Evolutionary conservation across 2,888 invertebrate species (phyloP), one percentile per base, ranked within the genome.

Genomic region (Pachydiplax longipennis): DNA sequence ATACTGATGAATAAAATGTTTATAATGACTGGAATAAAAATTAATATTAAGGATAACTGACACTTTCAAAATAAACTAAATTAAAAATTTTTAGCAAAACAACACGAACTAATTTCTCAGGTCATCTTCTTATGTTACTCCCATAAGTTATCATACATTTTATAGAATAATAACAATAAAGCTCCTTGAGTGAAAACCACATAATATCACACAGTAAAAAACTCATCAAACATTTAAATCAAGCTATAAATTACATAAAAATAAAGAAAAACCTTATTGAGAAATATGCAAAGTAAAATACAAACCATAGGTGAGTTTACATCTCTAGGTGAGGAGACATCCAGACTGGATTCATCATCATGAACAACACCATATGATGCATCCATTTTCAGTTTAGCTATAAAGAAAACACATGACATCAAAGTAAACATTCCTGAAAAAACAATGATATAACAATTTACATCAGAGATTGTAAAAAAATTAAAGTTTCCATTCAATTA

Each of bases 341-440:
- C 96, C 91, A 96, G 94, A 93, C 96, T 96, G 44, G 96, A 96
- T 92, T 96, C 96, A 92, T 96, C 96, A 92, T 96, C 96, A 92
- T 95, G 95, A 92, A 95, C 94, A 91, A 94, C 93, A 12, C 92
- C 91, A 90, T 92, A 92, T 58, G 91, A 91, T 73, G 91, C 91
- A 65, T 92, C 92, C 90, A 90, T 91, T 90, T 91, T 92, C 37
- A 91, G 35, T 91, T 92, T 91, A 65, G 91, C 92, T 92, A 83
- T 2, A 91, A 90, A 35, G 82, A 90, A 80, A 81, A 65, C 12
- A 73, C 18, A 53, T 18, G 2, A 15, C 53, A 53, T 53, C 25
- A 73, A 2, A 31, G 73, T 10, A 13, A 73, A 31, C 12, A 25
- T 73, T 31, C 25, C 5, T 31, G 25, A 65, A 25, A n/a, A 65